A percentile compares a stretch with the other conserved stretches of the same genome.
These are phyloP conservation scores for Sprattus sprattus DNA, from an alignment of 2,113 vertebrate genomes.

Conservation along the genomic window DNA sequence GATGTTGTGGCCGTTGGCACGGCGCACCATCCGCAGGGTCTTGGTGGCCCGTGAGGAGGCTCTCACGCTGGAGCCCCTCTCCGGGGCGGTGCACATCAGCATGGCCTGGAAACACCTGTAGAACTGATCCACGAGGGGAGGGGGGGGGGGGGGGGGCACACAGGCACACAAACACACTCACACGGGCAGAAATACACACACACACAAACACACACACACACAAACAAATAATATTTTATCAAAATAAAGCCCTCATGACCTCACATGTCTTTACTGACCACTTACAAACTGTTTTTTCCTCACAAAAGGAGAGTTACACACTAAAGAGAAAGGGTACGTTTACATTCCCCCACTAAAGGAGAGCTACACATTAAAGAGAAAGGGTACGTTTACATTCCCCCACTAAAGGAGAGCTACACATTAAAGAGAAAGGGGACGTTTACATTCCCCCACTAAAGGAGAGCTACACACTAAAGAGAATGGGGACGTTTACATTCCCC, in stretches of 20 bases:
- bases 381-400: neutral
- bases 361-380: neutral
- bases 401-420: neutral
- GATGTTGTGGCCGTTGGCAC: conserved; percentile 26
- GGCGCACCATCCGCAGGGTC: conserved; percentile 50
- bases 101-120: conserved; percentile 75
- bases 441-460: neutral
- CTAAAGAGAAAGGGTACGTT: neutral
- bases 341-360: neutral
- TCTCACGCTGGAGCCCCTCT: conserved; percentile 57
- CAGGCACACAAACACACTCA: neutral
- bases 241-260: neutral
- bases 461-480: neutral
- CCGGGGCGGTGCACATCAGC: conserved; percentile 58
- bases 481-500: neutral
- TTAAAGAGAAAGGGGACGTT: neutral
- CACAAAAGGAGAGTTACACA: neutral
- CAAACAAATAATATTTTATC: neutral
- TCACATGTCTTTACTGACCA: neutral
- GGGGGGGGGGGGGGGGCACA: neutral
- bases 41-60: conserved; percentile 60
- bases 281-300: neutral
- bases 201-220: neutral
- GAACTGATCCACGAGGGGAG: conserved; percentile 59
- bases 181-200: conserved; percentile 33